These are phyloP conservation scores for Drosophila suboccidentalis DNA, from an alignment of 2,888 invertebrate species.

Conservation along the genomic window DNA sequence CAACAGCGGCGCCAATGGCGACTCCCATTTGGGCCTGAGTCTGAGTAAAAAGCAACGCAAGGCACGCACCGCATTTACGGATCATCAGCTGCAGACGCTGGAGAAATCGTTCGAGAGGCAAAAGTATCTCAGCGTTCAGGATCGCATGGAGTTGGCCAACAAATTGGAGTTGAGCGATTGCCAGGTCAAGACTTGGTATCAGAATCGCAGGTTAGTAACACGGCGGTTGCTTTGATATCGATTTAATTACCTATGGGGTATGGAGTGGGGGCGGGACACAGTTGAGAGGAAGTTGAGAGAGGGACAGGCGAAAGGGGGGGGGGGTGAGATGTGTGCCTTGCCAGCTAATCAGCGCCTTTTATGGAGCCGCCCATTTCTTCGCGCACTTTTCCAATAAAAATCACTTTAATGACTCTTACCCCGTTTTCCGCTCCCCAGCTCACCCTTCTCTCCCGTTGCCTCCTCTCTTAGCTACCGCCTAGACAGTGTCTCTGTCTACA, in stretches of 20 bases:
- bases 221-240: slow-evolving; percentile 44
- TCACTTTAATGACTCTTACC: slow-evolving; percentile 60
- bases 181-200: slow-evolving; percentile 99
- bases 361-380: slow-evolving; percentile 76
- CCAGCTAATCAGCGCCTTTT: slow-evolving; percentile 75
- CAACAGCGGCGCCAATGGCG: slow-evolving; percentile 69
- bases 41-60: slow-evolving; percentile 97
- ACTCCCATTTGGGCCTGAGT: slow-evolving; percentile 73
- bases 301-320: not conserved
- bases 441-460: not conserved
- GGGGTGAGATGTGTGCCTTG: not conserved
- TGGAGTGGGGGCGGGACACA: not conserved
- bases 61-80: slow-evolving; percentile 99
- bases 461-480: not conserved
- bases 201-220: slow-evolving; percentile 95
- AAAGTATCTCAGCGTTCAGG: slow-evolving; percentile 98
- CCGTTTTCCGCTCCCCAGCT: not conserved
- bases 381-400: slow-evolving; percentile 80
- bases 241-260: slow-evolving; percentile 30
- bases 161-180: slow-evolving; percentile 98
- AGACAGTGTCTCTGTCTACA: not conserved
- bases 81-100: slow-evolving; percentile 97
- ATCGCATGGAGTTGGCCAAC: slow-evolving; percentile 98
- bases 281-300: not conserved
- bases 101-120: slow-evolving; percentile 99